These are phyloP conservation scores for Adineta ricciae DNA, from an alignment of 2,888 invertebrate species.

Conservation along the genomic window DNA sequence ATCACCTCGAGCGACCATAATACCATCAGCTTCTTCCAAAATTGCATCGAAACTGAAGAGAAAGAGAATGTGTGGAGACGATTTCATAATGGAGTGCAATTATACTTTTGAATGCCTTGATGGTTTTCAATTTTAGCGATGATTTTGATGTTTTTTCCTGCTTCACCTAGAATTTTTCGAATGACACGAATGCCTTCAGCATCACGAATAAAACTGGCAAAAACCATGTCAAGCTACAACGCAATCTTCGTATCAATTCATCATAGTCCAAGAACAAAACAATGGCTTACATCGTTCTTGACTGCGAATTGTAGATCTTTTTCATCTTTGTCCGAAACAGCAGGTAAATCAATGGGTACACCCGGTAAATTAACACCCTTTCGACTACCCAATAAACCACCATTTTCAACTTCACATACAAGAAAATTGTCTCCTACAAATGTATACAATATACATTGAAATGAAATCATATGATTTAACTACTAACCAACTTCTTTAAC, in stretches of 20 bases:
- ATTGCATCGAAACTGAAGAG: slow-evolving; percentile 76
- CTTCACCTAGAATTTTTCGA: slow-evolving; percentile 63
- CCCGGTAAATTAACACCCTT: slow-evolving; percentile 95
- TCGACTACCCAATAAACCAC: slow-evolving; percentile 79
- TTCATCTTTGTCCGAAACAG: slow-evolving; percentile 91
- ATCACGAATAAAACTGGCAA: slow-evolving; percentile 91
- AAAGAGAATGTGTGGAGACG: no score
- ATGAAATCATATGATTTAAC: neutral
- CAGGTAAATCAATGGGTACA: slow-evolving; percentile 84
- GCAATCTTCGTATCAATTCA: no score
- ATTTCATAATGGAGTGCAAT: neutral
- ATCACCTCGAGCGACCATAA: slow-evolving; percentile 96
- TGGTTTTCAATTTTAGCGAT: slow-evolving; percentile 98
- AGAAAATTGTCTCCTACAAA: slow-evolving; percentile 56
- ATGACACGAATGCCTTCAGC: slow-evolving; percentile 78
- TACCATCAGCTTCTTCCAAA: slow-evolving; percentile 80
- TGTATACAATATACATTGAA: neutral
- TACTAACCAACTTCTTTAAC: slow-evolving; percentile 62
- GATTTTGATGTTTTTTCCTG: slow-evolving; percentile 81
- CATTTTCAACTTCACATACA: slow-evolving; percentile 79
- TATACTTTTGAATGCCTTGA: slow-evolving; percentile 61
- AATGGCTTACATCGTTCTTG: slow-evolving; percentile 59
- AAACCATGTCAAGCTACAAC: slow-evolving; percentile 73
- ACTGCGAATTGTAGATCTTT: slow-evolving; percentile 81
- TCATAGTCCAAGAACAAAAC: no score